Conservation (phyloP, 2,113 vertebrate genomes). For the Haemorhous mexicanus region DNA sequence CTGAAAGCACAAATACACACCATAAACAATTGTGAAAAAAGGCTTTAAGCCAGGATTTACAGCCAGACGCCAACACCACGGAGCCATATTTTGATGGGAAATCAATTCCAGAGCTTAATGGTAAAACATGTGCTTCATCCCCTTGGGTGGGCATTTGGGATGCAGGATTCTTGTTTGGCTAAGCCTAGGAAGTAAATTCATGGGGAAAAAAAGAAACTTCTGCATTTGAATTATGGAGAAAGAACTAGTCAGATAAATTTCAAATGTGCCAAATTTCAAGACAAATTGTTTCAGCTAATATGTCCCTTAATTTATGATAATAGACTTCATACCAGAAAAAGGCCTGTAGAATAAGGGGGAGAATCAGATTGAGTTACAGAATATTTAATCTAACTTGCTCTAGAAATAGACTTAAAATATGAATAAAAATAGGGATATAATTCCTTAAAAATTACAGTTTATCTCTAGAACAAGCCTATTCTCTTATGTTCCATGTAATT, state of each 20-base stretch:
- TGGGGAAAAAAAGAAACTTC: background rate
- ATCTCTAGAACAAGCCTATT: background rate
- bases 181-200: background rate
- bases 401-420: background rate
- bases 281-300: background rate
- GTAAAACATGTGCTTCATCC: background rate
- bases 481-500: background rate
- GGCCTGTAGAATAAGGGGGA: background rate
- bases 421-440: background rate
- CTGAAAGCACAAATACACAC: background rate
- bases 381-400: background rate
- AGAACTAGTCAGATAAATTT: background rate
- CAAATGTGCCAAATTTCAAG: background rate
- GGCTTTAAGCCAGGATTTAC: slow-evolving; percentile 37
- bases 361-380: background rate
- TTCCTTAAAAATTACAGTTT: background rate
- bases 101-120: slow-evolving; percentile 30
- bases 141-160: slow-evolving; percentile 26
- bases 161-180: background rate
- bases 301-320: background rate
- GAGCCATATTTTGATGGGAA: slow-evolving; percentile 16
- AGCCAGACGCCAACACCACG: background rate
- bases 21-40: background rate
- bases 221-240: background rate
- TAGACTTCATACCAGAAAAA: background rate